A percentile compares a stretch with the other conserved stretches of the same genome.
Evolutionary conservation across 2,797 vertebrate genomes (phyloP).

Genomic region (Gadopsis marmoratus): DNA sequence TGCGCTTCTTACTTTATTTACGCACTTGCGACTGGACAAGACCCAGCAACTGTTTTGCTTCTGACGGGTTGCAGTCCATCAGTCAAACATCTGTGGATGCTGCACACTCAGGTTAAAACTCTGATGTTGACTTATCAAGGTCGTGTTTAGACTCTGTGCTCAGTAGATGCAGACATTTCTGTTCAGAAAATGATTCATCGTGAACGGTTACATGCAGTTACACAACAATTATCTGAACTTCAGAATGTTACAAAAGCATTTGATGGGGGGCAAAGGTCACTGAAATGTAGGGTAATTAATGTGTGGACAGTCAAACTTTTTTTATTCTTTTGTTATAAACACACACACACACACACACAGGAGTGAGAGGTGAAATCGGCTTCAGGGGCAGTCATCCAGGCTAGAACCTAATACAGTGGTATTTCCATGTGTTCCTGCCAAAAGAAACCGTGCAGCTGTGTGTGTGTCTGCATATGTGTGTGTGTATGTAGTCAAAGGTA

Average conservation of each 20-base stretch:
- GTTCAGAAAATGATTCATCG: background rate
- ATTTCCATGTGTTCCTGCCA: conserved; percentile 68
- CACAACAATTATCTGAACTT: background rate
- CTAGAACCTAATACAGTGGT: conserved; percentile 66
- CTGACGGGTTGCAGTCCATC: conserved; percentile 16
- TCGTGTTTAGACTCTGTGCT: background rate
- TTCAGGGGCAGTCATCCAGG: conserved; percentile 48
- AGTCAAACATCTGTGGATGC: conserved; percentile 3
- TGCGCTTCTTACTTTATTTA: background rate
- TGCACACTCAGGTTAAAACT: background rate
- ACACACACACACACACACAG: conserved; percentile 24
- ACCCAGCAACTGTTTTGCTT: conserved; percentile 13
- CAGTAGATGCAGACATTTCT: background rate
- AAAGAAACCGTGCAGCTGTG: conserved; percentile 66
- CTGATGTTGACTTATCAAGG: background rate
- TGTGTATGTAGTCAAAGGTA: conserved; percentile 48
- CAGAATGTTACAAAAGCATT: background rate
- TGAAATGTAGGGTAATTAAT: conserved; percentile 10
- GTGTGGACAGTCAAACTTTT: conserved; percentile 4
- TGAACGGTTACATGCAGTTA: background rate
- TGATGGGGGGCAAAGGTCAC: conserved; percentile 15
- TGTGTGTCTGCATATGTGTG: conserved; percentile 27
- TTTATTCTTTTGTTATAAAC: conserved; percentile 35
- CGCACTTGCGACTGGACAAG: background rate
- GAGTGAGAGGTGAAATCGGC: conserved; percentile 45